Base-by-base conservation (phyloP, 2,113 vertebrate genomes). In the Heterochromis multidens region DNA sequence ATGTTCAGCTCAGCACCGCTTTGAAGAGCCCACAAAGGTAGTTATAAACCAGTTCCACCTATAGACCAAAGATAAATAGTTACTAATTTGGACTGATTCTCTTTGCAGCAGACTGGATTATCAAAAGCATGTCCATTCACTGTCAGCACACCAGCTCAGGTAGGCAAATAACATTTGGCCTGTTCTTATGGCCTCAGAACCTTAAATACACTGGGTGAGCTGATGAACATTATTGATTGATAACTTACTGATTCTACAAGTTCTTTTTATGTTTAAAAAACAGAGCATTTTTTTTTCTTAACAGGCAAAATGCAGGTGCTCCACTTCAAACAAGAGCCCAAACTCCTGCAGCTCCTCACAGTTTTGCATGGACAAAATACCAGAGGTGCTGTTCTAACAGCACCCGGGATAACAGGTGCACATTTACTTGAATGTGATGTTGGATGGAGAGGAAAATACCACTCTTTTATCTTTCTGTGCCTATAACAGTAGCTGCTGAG, bases 361-460 rank as follows among this genome's bases (percentile, higher is more conserved):
- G 29, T 76, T 62, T 83, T 77, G 49, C 49, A 4, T 76, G 9
- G 16, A 33, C 74, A 23, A 87, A 83, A 19, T 80, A 81, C 79
- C 16, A 76, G 61, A 92, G 62, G 79, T 84, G 91, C n/a, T 54
- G 61, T n/a, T 93, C 89, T 9, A 88, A 89, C 49, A 88, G 78
- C 37, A 52, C 79, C 23, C 49, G 79, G 43, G 92, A 93, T 78
- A 86, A 76, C 60, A 91, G 93, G 90, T 95, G 27, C 40, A 25
- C 59, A 16, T 46, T 63, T 46, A 77, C 29, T 76, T 5, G 0
- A 46, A 49, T 84, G 25, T 37, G n/a, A n/a, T 77, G 12, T n/a
- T 19, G 46, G 16, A 17, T 52, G 17, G 46, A 74, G 31, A 14
- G 27, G 13, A 74, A 54, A 54, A 54, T 14, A 29, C 6, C 65